Evolutionary conservation across 2,888 invertebrate genomes (phyloP).

Genomic region (Anorthoa munda): DNA sequence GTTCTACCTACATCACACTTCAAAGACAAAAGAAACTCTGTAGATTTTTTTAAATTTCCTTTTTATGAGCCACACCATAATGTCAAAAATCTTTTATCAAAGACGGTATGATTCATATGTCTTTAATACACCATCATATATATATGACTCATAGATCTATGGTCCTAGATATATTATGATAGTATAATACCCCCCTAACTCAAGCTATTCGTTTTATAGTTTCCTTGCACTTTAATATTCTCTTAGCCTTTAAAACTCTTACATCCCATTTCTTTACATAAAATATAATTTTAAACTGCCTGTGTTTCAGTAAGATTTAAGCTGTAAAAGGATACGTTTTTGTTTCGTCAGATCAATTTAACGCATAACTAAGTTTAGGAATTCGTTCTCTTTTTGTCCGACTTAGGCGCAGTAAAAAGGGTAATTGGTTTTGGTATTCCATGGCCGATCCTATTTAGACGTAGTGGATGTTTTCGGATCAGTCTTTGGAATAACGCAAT

Average conservation of each 20-base stretch:
- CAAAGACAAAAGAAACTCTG: background rate
- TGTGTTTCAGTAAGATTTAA: slow-evolving; percentile 18
- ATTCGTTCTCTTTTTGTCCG: slow-evolving; percentile 52
- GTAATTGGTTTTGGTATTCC: slow-evolving; percentile 52
- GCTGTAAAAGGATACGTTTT: slow-evolving; percentile 27
- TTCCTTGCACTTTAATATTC: background rate
- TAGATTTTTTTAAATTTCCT: background rate
- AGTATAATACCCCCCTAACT: no score
- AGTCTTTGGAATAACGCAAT: slow-evolving; percentile 13
- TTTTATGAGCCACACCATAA: background rate
- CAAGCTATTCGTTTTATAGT: background rate
- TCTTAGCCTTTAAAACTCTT: background rate
- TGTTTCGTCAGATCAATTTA: slow-evolving; percentile 50
- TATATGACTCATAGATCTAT: no score
- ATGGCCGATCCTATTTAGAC: slow-evolving; percentile 37
- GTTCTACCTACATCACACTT: background rate
- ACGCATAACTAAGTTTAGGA: slow-evolving; percentile 56
- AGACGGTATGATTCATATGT: no score
- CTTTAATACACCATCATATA: no score
- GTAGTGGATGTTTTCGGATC: slow-evolving; percentile 27
- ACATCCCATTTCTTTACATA: slow-evolving; percentile 1
- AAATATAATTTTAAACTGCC: slow-evolving; percentile 25
- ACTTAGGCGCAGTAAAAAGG: slow-evolving; percentile 45
- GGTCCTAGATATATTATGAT: no score
- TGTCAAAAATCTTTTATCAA: no score